Evolutionary conservation across 2,113 vertebrate species (phyloP), one percentile per base, ranked within the genome.

Genomic region (Pluvianellus socialis): DNA sequence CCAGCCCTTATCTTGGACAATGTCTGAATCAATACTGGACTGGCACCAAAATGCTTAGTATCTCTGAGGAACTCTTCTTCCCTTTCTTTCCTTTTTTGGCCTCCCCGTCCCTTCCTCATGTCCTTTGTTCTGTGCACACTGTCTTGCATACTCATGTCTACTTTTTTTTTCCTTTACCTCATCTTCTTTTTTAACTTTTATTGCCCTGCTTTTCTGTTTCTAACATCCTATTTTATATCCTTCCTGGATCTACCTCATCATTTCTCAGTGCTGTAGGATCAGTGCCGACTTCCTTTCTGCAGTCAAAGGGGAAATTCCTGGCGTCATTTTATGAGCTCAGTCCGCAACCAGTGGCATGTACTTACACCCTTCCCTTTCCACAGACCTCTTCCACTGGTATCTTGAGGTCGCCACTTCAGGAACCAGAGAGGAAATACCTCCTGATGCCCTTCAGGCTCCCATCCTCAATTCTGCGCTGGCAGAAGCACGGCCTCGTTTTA

Each of bases 401-500:
- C 49, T 52, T 19, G 50, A 62, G 61, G 45, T 4, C 27, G 32
- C 23, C 0, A 0, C 42, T 38, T 47, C 42, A 61, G 52, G 58
- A 85, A 20, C 12, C 33, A 21, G 70, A 14, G 58, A 52, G n/a
- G 59, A 27, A 62, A 56, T 32, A 20, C 49, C 26, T 77, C 40
- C 62, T 12, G 26, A 2, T 14, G 26, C 45, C 12, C 68, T 84
- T 33, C 42, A 62, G 73, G 56, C 19, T 75, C 30, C 62, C 22
- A 9, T 33, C 12, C 24, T 65, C 44, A 42, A 14, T 59, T 50
- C 62, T 55, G 21, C n/a, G 14, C 12, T 38, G 38, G 38, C 38
- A 38, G 38, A 38, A 38, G 27, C 23, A 26, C 2, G 4, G 7
- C 42, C 42, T 49, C 50, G 15, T 40, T 55, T 90, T 68, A 9